These are phyloP conservation scores for Galago senegalensis DNA, from an alignment of 2,797 vertebrate species.

Conservation along the genomic window DNA sequence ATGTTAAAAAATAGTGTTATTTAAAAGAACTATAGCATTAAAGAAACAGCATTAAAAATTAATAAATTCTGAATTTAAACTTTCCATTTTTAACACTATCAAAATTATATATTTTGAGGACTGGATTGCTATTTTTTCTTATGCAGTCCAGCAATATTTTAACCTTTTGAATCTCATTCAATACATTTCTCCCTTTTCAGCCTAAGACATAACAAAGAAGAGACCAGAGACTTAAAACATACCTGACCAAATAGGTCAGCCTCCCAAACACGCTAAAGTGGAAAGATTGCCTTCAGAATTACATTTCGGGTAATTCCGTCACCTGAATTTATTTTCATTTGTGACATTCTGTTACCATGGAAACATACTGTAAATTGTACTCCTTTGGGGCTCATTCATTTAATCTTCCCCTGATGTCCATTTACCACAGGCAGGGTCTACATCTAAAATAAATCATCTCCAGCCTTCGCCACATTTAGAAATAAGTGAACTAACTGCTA, in stretches of 20 bases:
- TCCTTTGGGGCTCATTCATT: conserved; percentile 77
- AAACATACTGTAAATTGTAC: conserved; percentile 76
- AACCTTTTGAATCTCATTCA: conserved; percentile 68
- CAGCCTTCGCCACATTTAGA: conserved; percentile 78
- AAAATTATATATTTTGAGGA: conserved; percentile 29
- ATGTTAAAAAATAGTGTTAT: not conserved
- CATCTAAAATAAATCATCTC: conserved; percentile 80
- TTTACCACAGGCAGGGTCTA: conserved; percentile 62
- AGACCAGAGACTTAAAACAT: not conserved
- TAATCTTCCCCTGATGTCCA: conserved; percentile 57
- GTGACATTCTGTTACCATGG: conserved; percentile 80
- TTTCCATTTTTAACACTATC: not conserved
- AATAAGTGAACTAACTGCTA: conserved; percentile 74
- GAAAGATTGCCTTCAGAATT: conserved; percentile 63
- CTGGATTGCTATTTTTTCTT: not conserved
- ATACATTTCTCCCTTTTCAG: not conserved
- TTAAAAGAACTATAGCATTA: not conserved
- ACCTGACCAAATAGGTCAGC: conserved; percentile 49
- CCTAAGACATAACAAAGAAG: not conserved
- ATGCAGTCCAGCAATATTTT: conserved; percentile 20
- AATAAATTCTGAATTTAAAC: not conserved
- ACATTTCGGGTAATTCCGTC: conserved; percentile 78
- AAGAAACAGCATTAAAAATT: not conserved
- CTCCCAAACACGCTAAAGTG: conserved; percentile 71
- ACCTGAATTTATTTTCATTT: conserved; percentile 81